phyloP scores from a whole-genome alignment of 2,888 invertebrate species.

The Stenoptilia bipunctidactyla region DNA sequence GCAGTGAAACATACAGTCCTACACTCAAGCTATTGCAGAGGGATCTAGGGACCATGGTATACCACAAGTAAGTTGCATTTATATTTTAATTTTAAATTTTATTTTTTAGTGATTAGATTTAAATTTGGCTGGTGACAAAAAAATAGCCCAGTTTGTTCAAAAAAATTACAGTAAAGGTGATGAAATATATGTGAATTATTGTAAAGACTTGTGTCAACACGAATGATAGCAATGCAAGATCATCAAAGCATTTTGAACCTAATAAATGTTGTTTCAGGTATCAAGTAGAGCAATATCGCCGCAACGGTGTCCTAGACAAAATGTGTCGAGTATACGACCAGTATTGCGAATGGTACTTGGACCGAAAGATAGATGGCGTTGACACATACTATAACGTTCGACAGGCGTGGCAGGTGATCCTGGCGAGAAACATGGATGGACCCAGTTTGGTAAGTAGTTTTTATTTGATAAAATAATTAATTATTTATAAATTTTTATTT shows the following conservation, averaged over 20 bases:
- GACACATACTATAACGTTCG: conserved; percentile 68
- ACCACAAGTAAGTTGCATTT: conserved; percentile 59
- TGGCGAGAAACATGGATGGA: conserved; percentile 64
- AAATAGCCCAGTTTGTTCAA: no score
- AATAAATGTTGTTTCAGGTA: no score
- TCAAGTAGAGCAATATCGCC: conserved; percentile 75
- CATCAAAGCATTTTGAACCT: no score
- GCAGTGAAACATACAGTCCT: conserved; percentile 85
- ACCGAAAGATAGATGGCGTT: conserved; percentile 39
- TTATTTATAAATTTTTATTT: background rate
- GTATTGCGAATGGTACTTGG: conserved; percentile 76
- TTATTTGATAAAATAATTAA: background rate
- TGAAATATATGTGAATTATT: no score
- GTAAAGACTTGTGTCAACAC: no score
- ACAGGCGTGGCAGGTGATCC: conserved; percentile 79
- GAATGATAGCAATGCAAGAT: no score
- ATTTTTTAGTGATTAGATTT: no score
- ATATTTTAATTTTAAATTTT: no score
- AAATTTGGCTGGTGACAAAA: no score
- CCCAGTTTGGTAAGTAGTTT: conserved; percentile 44
- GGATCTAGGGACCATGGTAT: conserved; percentile 78
- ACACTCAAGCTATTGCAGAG: conserved; percentile 74
- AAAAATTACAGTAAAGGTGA: no score
- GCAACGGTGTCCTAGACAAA: conserved; percentile 76
- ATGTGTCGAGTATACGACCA: conserved; percentile 70